These are phyloP conservation scores for Sebastes steindachneri DNA, from an alignment of 2,797 vertebrate species.

Conservation along the genomic window DNA sequence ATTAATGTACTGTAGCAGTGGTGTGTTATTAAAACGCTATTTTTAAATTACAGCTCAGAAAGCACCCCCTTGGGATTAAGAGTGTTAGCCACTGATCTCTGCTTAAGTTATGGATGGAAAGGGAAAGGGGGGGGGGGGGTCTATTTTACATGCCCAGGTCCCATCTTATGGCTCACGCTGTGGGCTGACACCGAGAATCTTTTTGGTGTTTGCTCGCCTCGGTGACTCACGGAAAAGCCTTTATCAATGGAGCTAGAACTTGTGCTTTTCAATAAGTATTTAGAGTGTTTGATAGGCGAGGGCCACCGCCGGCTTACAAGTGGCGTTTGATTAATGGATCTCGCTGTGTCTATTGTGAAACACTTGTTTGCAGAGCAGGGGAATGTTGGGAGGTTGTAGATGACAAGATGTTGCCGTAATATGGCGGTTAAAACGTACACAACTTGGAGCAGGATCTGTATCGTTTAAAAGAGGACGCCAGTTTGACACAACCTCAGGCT, in stretches of 20 bases:
- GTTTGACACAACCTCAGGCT: neutral
- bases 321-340: constrained; percentile 74
- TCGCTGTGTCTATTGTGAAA: constrained; percentile 64
- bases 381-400: constrained; percentile 53
- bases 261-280: constrained; percentile 68
- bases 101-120: constrained; percentile 82
- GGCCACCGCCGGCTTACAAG: constrained; percentile 63
- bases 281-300: constrained; percentile 65
- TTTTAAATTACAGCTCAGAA: constrained; percentile 88
- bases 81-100: constrained; percentile 86
- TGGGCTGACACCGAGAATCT: constrained; percentile 69
- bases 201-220: constrained; percentile 67
- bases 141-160: constrained; percentile 78
- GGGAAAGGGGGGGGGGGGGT: constrained; percentile 47
- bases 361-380: constrained; percentile 69
- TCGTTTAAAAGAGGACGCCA: neutral
- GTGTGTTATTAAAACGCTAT: constrained; percentile 88
- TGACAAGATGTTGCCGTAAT: constrained; percentile 38
- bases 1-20: constrained; percentile 86
- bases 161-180: constrained; percentile 72
- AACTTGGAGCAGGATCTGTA: neutral
- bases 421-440: constrained; percentile 35
- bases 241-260: constrained; percentile 69
- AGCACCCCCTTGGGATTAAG: constrained; percentile 85
- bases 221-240: constrained; percentile 66